phyloP scores from a whole-genome alignment of 2,888 invertebrate genomes.

The Halictus quadricinctus region DNA sequence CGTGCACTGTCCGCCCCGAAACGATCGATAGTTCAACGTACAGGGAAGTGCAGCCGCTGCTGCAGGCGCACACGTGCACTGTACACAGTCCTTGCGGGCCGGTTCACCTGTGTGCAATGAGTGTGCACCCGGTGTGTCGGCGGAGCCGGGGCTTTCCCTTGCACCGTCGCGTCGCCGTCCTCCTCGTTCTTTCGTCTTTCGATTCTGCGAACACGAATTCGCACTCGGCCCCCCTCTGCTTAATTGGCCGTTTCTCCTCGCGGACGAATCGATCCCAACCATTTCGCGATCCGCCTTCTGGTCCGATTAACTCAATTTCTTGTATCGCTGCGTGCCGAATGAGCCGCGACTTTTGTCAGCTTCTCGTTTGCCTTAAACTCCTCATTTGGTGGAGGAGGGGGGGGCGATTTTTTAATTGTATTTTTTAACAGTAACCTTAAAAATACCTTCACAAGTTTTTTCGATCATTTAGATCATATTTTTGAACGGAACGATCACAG shows the following conservation, averaged over 20 bases:
- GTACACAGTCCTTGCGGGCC: conserved; percentile 52
- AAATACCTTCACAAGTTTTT: too few relatives aligned
- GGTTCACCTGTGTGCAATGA: conserved; percentile 28
- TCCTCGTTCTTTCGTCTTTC: conserved; percentile 15
- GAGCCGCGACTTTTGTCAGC: too few relatives aligned
- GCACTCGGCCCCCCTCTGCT: neutral
- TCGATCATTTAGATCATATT: too few relatives aligned
- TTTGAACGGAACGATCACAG: too few relatives aligned
- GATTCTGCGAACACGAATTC: conserved; percentile 32
- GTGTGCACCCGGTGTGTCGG: conserved; percentile 4
- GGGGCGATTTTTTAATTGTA: too few relatives aligned
- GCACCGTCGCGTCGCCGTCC: neutral
- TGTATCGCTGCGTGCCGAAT: too few relatives aligned
- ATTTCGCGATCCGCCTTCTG: neutral
- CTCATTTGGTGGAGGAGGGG: too few relatives aligned
- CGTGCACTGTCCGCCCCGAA: conserved; percentile 49
- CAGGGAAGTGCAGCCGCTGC: conserved; percentile 74
- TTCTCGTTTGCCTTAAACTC: too few relatives aligned
- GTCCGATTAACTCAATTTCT: neutral
- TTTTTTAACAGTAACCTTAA: too few relatives aligned
- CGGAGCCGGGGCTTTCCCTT: neutral
- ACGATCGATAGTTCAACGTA: conserved; percentile 81
- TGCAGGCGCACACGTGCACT: conserved; percentile 53
- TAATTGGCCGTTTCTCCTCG: conserved; percentile 20
- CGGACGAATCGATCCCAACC: neutral